Base-by-base conservation (phyloP, 1,140 invertebrate species). In the Probaryconus sp. region DNA sequence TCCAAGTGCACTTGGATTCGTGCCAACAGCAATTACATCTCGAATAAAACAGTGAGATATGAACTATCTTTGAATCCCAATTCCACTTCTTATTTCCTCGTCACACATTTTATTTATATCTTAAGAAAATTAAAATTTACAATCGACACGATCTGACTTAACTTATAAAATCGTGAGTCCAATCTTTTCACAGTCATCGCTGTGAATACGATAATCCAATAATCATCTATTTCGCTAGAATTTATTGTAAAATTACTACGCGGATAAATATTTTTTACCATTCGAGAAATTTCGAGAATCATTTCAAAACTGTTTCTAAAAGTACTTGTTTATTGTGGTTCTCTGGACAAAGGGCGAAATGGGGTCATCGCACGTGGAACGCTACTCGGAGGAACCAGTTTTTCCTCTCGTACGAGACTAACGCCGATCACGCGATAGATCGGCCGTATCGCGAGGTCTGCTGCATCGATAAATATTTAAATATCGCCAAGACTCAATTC, bases 21-120 rank as follows among this genome's bases (percentile, higher is more conserved):
- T 58, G 78, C 81, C 81, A 84, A 75, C 58, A 72, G 78, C 68
- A 79, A 85, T 83, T 83, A 79, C 76, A 73, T 35, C 18, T 35
- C 10, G 37, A 48, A 63, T 61, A 53, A 64, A 58, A 63, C 65
- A n/a, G 21, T 31, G 48, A 58, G 30, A 10, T 63, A 43, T 50
- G 64, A 63, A 63, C 17, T 37, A 43, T 38, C 10, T 21, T 30
- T 5, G 31, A 40, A 47, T 50, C n/a, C 14, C 11, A 9, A 45
- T 11, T 14, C 20, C 3, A 30, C 5, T 20, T 33, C 9, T 58
- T 51, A 35, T 33, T 56, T 67, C 9, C 20, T 28, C 26, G 17
- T 14, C n/a, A 9, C 16, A 24, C 24, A 2, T 37, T 37, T 43
- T 35, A 42, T 21, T n/a, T n/a, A n/a, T n/a, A n/a, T n/a, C n/a